These are phyloP conservation scores for Plodia interpunctella DNA, from an alignment of 1,140 invertebrate genomes.

Conservation along the genomic window DNA sequence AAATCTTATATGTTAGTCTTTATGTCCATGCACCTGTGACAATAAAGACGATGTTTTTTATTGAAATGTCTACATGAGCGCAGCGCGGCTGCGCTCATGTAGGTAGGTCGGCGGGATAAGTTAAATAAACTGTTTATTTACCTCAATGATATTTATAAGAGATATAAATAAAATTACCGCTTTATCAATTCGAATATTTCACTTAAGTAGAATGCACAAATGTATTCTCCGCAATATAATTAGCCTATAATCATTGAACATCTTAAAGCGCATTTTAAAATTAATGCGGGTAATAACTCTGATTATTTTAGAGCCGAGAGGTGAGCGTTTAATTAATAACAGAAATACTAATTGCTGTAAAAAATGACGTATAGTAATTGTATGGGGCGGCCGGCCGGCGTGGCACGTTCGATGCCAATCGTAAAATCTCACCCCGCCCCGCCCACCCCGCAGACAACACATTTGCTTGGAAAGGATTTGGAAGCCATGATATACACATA, in stretches of 20 bases:
- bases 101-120: no score
- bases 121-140: no score
- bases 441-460: neutral
- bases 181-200: no score
- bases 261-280: neutral
- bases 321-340: conserved; percentile 26
- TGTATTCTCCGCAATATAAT: neutral
- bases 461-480: neutral
- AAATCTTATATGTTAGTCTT: no score
- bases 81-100: no score
- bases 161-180: no score
- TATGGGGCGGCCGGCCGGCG: conserved; percentile 8
- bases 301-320: conserved; percentile 13
- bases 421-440: conserved; percentile 40
- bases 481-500: neutral
- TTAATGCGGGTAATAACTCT: conserved; percentile 8
- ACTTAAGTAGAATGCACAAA: neutral
- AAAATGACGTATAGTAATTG: conserved; percentile 25
- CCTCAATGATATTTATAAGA: no score
- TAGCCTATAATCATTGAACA: neutral
- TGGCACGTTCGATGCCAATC: conserved; percentile 47
- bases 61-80: no score
- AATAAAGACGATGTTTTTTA: no score
- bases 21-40: no score
- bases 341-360: conserved; percentile 27